These are phyloP conservation scores for Crypturellus undulatus DNA, from an alignment of 2,113 vertebrate genomes.

Conservation along the genomic window DNA sequence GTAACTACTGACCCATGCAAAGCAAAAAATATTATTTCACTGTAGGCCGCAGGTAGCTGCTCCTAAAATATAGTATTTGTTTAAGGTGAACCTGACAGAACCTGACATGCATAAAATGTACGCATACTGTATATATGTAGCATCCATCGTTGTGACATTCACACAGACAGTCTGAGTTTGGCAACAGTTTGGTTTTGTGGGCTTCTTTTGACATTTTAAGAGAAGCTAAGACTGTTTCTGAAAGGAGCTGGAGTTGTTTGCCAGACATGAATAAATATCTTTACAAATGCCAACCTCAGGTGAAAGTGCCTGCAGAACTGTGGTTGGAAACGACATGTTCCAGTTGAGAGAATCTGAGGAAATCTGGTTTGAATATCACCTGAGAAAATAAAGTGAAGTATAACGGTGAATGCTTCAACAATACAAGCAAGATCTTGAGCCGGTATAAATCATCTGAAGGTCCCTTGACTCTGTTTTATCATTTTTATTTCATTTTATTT, in stretches of 20 bases:
- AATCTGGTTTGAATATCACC: background rate
- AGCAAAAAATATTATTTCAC: constrained; percentile 39
- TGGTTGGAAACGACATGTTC: background rate
- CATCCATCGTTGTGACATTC: constrained; percentile 69
- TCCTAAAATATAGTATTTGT: constrained; percentile 54
- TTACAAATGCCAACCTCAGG: constrained; percentile 53
- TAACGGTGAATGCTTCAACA: background rate
- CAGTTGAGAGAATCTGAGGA: background rate
- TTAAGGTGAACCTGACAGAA: constrained; percentile 69
- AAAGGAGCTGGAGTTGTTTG: constrained; percentile 52
- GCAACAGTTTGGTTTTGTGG: constrained; percentile 58
- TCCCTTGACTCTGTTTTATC: background rate
- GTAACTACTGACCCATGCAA: constrained; percentile 32
- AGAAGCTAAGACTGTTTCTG: constrained; percentile 55
- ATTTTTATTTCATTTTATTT: constrained; percentile 4
- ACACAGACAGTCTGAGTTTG: constrained; percentile 54
- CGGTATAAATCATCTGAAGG: background rate
- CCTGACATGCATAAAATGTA: constrained; percentile 63
- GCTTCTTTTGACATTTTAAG: constrained; percentile 75
- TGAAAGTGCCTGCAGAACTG: constrained; percentile 30
- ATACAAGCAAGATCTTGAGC: background rate
- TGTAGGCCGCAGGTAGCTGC: constrained; percentile 12
- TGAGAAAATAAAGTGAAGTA: background rate
- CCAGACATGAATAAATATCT: constrained; percentile 37
- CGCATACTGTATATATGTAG: background rate